Percentiles rank a stretch among this genome's conserved stretches.
Conservation (phyloP, 2,797 vertebrate species). For the Danio tinwini region DNA sequence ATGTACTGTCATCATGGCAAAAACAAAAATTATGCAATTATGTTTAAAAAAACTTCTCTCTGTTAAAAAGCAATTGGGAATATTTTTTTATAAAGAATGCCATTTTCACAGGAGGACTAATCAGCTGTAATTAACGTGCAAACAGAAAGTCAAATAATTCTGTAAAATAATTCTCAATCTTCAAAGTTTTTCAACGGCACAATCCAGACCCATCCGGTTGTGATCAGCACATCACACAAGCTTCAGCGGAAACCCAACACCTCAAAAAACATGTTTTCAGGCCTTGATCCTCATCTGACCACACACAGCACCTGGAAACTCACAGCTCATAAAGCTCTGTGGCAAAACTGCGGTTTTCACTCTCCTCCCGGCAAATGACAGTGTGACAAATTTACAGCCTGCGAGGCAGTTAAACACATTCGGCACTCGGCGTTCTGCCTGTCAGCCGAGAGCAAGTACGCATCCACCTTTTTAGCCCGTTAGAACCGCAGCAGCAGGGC, state of each 20-base stretch:
- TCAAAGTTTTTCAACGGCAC: neutral
- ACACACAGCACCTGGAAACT: slow-evolving; percentile 70
- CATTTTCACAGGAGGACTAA: too few species aligned
- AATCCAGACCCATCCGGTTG: slow-evolving; percentile 5
- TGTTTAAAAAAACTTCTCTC: too few species aligned
- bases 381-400: slow-evolving; percentile 76
- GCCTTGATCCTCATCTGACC: slow-evolving; percentile 64
- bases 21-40: too few species aligned
- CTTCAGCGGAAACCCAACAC: slow-evolving; percentile 36
- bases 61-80: too few species aligned
- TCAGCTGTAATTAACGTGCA: neutral
- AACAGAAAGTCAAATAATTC: neutral
- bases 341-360: slow-evolving; percentile 77
- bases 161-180: neutral
- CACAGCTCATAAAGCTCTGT: slow-evolving; percentile 78
- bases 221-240: neutral
- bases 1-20: too few species aligned
- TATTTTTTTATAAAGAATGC: too few species aligned
- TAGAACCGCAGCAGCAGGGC: slow-evolving; percentile 36
- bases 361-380: slow-evolving; percentile 71
- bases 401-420: slow-evolving; percentile 56
- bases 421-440: slow-evolving; percentile 42
- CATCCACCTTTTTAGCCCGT: slow-evolving; percentile 56
- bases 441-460: slow-evolving; percentile 22
- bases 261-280: slow-evolving; percentile 34